A percentile compares a stretch with the other conserved stretches of the same genome.
Conservation (phyloP, 2,797 vertebrate species). For the Hydrocynus forskahlii region DNA sequence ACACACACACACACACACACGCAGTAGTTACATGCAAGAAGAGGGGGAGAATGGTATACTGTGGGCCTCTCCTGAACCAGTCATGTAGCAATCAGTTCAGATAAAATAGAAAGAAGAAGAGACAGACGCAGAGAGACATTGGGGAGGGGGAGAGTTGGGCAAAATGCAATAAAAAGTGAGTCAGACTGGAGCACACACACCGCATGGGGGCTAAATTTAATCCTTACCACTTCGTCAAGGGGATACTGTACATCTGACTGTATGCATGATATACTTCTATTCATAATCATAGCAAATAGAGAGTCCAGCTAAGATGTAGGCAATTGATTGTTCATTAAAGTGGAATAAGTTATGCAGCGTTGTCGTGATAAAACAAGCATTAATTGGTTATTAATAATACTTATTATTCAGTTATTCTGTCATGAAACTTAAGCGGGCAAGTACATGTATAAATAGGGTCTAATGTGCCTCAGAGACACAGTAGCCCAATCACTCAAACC, state of each 20-base stretch:
- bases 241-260: background rate
- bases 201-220: background rate
- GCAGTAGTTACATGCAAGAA: conserved; percentile 44
- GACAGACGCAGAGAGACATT: conserved; percentile 40
- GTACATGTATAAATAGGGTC: no score
- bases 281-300: no score
- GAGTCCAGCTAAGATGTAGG: no score
- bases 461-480: no score
- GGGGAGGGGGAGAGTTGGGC: conserved; percentile 47
- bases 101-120: conserved; percentile 56
- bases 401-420: no score
- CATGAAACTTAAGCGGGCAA: no score
- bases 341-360: no score
- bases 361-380: no score
- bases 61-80: conserved; percentile 51
- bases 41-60: conserved; percentile 56
- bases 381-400: no score
- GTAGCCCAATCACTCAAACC: no score
- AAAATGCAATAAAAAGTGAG: background rate
- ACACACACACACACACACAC: conserved; percentile 19
- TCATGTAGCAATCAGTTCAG: conserved; percentile 54
- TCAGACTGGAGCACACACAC: background rate
- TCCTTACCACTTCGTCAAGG: background rate
- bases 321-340: no score
- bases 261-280: background rate